Percentiles rank a stretch among this genome's conserved stretches.
Conservation (phyloP, 2,113 vertebrate genomes). For the Zapornia atra region DNA sequence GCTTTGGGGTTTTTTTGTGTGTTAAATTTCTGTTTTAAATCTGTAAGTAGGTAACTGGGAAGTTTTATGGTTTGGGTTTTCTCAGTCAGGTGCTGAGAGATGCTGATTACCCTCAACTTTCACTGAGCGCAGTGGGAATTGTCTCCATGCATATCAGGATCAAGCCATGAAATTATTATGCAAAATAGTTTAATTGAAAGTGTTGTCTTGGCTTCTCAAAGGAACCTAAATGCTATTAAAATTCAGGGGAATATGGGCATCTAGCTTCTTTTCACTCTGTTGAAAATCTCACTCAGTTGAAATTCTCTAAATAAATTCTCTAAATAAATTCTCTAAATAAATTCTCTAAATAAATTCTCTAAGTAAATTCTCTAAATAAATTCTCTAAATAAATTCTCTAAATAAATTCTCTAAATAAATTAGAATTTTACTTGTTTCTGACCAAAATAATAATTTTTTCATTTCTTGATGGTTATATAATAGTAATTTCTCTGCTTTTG, state of each 20-base stretch:
- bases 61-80: neutral
- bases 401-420: constrained; percentile 50
- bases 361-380: constrained; percentile 45
- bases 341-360: constrained; percentile 55
- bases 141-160: neutral
- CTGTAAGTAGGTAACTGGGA: neutral
- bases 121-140: neutral
- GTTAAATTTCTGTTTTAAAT: neutral
- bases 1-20: neutral
- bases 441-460: constrained; percentile 65
- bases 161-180: constrained; percentile 24
- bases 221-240: constrained; percentile 8
- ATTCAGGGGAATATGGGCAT: constrained; percentile 4
- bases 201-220: constrained; percentile 32
- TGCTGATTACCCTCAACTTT: neutral
- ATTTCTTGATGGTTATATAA: constrained; percentile 52
- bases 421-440: constrained; percentile 49
- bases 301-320: constrained; percentile 48
- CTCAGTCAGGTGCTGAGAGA: neutral
- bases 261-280: neutral
- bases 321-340: constrained; percentile 43
- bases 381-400: constrained; percentile 53
- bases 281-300: constrained; percentile 26
- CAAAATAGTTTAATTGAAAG: constrained; percentile 36
- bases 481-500: constrained; percentile 55